A percentile compares a stretch with the other conserved stretches of the same genome.
Evolutionary conservation across 2,888 invertebrate species (phyloP).

Genomic region (Chrysomela aeneicollis): DNA sequence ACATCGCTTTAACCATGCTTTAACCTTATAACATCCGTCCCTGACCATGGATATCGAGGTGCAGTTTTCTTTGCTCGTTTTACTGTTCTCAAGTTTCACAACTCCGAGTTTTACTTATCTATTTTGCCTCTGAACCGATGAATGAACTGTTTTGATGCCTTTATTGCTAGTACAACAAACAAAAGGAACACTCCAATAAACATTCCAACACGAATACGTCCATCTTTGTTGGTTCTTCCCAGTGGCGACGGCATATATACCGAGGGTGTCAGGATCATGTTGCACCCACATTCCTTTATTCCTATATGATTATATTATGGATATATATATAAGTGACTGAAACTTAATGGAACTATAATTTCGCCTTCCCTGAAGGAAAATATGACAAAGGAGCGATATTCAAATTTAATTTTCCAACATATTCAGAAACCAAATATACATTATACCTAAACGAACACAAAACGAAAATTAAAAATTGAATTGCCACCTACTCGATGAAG

Average conservation of each 20-base stretch:
- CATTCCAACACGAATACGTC: constrained; percentile 53
- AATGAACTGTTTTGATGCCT: constrained; percentile 59
- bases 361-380: too few species aligned
- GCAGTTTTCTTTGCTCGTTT: constrained; percentile 45
- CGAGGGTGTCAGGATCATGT: neutral
- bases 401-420: too few species aligned
- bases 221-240: constrained; percentile 47
- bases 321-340: too few species aligned
- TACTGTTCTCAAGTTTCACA: constrained; percentile 54
- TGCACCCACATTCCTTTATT: too few species aligned
- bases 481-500: too few species aligned
- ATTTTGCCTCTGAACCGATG: constrained; percentile 55
- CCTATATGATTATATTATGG: too few species aligned
- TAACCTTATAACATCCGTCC: constrained; percentile 4
- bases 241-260: constrained; percentile 16
- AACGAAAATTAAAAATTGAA: too few species aligned
- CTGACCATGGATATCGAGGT: constrained; percentile 11
- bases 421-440: too few species aligned
- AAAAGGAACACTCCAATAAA: constrained; percentile 55
- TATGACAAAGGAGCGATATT: too few species aligned
- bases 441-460: too few species aligned
- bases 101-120: constrained; percentile 56
- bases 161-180: constrained; percentile 59
- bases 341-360: too few species aligned
- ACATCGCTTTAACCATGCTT: neutral